A percentile compares a stretch with the other conserved stretches of the same genome.
Conservation (phyloP, 2,888 invertebrate species). For the Tolmerus cingulatus region DNA sequence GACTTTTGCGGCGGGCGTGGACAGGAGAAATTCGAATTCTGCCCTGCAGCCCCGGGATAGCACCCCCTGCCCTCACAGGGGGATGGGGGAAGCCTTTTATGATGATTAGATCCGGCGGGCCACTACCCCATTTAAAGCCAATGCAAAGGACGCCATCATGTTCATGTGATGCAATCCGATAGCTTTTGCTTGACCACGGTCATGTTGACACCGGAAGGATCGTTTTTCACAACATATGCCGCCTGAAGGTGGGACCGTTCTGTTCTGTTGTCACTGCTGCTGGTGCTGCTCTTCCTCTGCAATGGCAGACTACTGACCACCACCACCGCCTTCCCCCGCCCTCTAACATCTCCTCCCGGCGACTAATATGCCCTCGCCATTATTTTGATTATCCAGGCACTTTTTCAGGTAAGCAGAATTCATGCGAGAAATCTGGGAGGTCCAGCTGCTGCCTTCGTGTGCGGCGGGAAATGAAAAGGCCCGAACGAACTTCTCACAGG, state of each 20-base stretch:
- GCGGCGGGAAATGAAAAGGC: neutral
- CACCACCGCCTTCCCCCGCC: neutral
- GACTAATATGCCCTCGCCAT: constrained; percentile 3
- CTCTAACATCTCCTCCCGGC: neutral
- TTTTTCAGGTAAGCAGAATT: neutral
- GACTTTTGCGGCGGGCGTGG: neutral
- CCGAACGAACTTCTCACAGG: neutral
- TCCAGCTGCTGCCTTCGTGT: neutral
- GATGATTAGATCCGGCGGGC: constrained; percentile 37
- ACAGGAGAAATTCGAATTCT: neutral
- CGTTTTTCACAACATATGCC: constrained; percentile 40
- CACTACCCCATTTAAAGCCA: constrained; percentile 12
- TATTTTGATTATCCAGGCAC: constrained; percentile 9
- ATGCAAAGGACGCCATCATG: constrained; percentile 31
- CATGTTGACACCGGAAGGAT: constrained; percentile 44
- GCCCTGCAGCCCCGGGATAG: neutral
- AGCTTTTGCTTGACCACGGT: constrained; percentile 40
- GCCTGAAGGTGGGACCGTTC: neutral
- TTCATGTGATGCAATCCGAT: constrained; percentile 30
- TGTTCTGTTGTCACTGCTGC: neutral
- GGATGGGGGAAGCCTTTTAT: constrained; percentile 26
- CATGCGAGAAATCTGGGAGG: neutral
- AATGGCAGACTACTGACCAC: neutral
- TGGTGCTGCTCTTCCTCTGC: neutral
- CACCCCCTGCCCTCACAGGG: neutral